These are phyloP conservation scores for Planococcus citri DNA, from an alignment of 1,140 invertebrate genomes.

Conservation along the genomic window DNA sequence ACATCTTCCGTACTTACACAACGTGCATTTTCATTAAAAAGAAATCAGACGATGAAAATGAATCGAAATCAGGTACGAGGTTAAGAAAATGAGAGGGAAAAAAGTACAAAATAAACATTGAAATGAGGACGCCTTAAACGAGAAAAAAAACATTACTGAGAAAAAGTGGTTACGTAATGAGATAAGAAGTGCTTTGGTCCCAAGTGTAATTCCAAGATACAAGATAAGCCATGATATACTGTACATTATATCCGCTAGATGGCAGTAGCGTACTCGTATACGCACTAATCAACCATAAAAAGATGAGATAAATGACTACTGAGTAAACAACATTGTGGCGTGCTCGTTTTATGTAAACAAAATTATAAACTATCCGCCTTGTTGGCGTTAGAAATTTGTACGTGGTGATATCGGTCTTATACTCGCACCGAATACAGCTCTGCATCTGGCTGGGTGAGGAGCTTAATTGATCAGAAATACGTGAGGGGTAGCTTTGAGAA, in stretches of 20 bases:
- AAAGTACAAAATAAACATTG: background rate
- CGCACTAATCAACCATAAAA: background rate
- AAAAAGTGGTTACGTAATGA: conserved; percentile 3
- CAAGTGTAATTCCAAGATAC: background rate
- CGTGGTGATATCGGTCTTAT: background rate
- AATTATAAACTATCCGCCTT: background rate
- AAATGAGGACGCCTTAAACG: background rate
- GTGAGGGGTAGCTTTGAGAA: background rate
- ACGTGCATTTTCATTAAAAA: too few species aligned
- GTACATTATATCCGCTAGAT: background rate
- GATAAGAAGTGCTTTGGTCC: background rate
- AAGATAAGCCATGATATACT: background rate
- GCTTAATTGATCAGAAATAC: conserved; percentile 7
- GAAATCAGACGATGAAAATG: background rate
- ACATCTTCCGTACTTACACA: too few species aligned
- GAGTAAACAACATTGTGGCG: background rate
- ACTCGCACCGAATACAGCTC: too few species aligned
- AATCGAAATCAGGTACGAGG: background rate
- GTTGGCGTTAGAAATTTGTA: background rate
- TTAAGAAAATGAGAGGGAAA: too few species aligned
- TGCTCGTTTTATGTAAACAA: background rate
- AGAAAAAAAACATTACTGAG: background rate
- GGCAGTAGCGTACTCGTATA: background rate
- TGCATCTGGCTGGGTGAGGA: background rate
- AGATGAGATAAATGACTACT: background rate